These are phyloP conservation scores for Poeciliopsis paucimaculata DNA, from an alignment of 2,797 vertebrate species.

Conservation along the genomic window DNA sequence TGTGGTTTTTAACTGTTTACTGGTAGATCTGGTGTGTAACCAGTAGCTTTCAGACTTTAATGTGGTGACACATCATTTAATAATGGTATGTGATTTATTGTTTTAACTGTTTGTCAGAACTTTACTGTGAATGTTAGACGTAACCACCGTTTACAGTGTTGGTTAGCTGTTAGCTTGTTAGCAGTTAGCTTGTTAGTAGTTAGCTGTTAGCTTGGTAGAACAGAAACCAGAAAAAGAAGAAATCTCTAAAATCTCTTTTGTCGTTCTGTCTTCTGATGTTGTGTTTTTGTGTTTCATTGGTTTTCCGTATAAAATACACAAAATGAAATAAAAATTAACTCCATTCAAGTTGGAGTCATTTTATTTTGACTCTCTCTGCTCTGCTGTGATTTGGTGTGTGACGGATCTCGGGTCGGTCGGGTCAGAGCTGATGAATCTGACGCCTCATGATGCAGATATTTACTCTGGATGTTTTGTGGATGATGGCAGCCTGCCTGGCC, in stretches of 20 bases:
- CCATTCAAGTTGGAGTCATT: background rate
- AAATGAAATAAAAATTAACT: background rate
- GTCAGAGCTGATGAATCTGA: background rate
- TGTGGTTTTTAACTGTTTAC: too few species aligned
- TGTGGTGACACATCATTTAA: background rate
- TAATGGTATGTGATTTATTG: too few species aligned
- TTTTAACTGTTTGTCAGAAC: background rate
- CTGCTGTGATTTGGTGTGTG: background rate
- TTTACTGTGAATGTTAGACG: background rate
- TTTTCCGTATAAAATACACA: background rate
- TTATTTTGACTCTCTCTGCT: background rate
- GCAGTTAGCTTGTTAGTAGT: too few species aligned
- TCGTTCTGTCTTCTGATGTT: background rate
- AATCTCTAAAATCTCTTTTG: background rate
- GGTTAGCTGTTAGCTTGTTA: background rate
- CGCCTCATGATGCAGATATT: background rate
- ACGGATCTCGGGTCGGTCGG: background rate
- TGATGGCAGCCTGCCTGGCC: background rate
- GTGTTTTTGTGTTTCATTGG: background rate
- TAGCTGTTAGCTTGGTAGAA: too few species aligned
- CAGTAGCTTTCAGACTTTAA: background rate
- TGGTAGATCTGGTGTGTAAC: too few species aligned
- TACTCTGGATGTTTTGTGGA: background rate
- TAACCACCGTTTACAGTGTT: background rate
- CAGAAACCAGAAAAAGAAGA: background rate